These are phyloP conservation scores for Sphenodon punctatus DNA, from an alignment of 2,797 vertebrate genomes.

Conservation along the genomic window DNA sequence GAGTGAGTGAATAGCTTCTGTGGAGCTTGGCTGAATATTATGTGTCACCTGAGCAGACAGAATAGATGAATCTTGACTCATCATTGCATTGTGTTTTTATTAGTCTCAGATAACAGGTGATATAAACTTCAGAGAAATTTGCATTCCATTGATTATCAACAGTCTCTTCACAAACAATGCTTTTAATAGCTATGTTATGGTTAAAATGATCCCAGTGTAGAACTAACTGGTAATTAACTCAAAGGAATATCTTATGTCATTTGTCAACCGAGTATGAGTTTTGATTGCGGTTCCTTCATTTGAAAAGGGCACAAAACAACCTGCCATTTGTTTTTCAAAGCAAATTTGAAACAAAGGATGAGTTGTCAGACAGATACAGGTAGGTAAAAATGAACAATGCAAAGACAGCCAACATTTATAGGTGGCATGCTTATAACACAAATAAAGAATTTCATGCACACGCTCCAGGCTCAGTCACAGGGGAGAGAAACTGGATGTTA, in stretches of 20 bases:
- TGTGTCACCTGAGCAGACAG: conserved; percentile 2
- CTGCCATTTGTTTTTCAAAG: background rate
- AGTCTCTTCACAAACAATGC: conserved; percentile 30
- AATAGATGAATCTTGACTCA: conserved; percentile 69
- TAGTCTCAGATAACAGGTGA: conserved; percentile 67
- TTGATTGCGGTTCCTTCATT: background rate
- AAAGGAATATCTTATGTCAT: conserved; percentile 5
- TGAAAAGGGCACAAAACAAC: background rate
- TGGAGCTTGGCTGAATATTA: background rate
- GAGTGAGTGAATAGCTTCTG: background rate
- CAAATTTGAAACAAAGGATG: background rate
- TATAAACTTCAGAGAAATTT: conserved; percentile 62
- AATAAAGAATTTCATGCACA: too few species aligned
- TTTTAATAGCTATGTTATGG: background rate
- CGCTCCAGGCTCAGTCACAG: too few species aligned
- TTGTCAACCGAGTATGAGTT: background rate
- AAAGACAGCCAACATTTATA: rapidly evolving
- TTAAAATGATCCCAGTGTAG: background rate
- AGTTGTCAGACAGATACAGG: rapidly evolving
- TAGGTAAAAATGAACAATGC: rapidly evolving
- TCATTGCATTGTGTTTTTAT: conserved; percentile 51
- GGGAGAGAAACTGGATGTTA: too few species aligned
- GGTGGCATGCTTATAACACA: too few species aligned
- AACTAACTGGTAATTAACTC: background rate
- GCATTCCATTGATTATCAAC: conserved; percentile 56